Base-by-base conservation (phyloP, 2,888 invertebrate genomes). In the Gibbula magus region DNA sequence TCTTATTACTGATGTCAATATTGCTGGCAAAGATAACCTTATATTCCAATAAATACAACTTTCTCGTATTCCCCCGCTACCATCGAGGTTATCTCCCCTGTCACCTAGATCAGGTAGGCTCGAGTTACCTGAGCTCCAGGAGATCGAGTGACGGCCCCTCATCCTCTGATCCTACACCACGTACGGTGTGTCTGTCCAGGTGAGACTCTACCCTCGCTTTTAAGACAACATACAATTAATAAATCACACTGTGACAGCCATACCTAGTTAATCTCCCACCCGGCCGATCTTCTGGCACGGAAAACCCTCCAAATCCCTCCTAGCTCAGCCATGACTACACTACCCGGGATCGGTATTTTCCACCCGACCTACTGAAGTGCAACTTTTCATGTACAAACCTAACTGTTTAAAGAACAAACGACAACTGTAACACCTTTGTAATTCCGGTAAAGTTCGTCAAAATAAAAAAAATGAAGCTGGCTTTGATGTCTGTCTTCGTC, bases 181-280 rank as follows among this genome's bases (percentile, higher is more conserved):
- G 20, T 18, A 54, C 61, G 13, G 13, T 61, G 61, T 61, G 22
- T 7, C 20, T 29, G 13, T 29, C 25, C 25, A 18, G 29, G 29
- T 25, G 29, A 29, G 29, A 29, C n/a, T 29, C 25, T 25, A 25
- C 29, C 29, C 61, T 25, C 18, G 18, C 61, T 22, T 29, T 61
- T 25, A 61, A 61, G 61, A 61, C 61, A 61, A 61, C 61, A 29
- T 25, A 29, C 29, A 61, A 61, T 61, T 61, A 61, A 61, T 61
- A 61, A 61, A 61, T 61, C 61, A 61, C 10, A 25, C 61, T 10
- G 29, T 61, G 61, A 61, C 61, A 61, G 61, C 29, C 29, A 29
- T 25, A 61, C 61, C 29, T n/a, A 25, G 61, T 22, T 61, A 29
- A 61, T 61, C 61, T 61, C 61, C 25, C 29, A 29, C 61, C 61